These are phyloP conservation scores for Xiphophorus hellerii DNA, from an alignment of 2,113 vertebrate genomes.

Conservation along the genomic window DNA sequence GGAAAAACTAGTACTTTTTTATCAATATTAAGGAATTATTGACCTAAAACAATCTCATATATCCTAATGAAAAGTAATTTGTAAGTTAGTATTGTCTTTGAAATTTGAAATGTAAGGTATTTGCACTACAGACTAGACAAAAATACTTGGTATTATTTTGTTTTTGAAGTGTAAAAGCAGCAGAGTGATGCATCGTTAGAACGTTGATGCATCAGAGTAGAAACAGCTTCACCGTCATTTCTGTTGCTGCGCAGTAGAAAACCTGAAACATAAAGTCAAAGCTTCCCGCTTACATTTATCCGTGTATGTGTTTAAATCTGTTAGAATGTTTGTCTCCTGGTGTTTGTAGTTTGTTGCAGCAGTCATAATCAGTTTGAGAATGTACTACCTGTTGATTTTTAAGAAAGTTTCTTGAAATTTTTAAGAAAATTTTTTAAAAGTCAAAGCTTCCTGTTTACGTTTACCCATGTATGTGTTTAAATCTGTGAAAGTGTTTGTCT, in stretches of 20 bases:
- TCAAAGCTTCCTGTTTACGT: slow-evolving; percentile 1
- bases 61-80: no score
- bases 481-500: not conserved
- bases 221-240: slow-evolving; percentile 1
- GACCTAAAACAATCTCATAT: no score
- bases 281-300: slow-evolving; percentile 1
- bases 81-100: no score
- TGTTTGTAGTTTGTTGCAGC: not conserved
- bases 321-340: not conserved
- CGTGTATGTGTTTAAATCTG: not conserved
- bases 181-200: slow-evolving; percentile 25
- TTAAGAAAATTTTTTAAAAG: no score
- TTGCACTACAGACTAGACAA: no score
- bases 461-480: not conserved
- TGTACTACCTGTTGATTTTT: not conserved
- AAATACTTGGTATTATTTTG: no score
- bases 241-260: not conserved
- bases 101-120: no score
- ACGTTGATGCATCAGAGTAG: not conserved
- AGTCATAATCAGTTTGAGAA: slow-evolving; percentile 10
- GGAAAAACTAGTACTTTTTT: no score
- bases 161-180: not conserved
- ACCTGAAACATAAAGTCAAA: slow-evolving; percentile 26
- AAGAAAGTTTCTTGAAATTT: slow-evolving; percentile 21
- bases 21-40: no score